Evolutionary conservation across 2,113 vertebrate genomes (phyloP).

Genomic region (Gobiocypris rarus): DNA sequence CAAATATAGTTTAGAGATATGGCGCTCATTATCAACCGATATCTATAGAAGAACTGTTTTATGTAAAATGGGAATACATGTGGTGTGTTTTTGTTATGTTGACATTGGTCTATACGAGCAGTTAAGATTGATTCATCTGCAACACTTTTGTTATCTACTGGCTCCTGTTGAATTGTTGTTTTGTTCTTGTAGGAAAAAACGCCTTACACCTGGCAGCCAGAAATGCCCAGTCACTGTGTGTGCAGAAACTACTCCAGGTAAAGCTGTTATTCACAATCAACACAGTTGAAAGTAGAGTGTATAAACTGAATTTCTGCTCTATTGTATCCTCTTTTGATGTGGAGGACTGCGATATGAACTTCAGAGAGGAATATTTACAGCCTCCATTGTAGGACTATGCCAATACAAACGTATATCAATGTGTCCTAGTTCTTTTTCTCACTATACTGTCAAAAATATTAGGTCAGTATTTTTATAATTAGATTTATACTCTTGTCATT

Average conservation of each 20-base stretch:
- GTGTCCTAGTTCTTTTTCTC: background rate
- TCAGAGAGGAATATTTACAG: background rate
- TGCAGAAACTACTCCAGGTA: conserved; percentile 98
- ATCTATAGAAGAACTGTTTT: background rate
- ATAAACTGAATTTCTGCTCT: background rate
- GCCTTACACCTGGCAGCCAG: conserved; percentile 91
- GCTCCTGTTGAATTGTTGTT: conserved; percentile 19
- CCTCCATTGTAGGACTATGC: background rate
- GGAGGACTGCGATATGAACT: background rate
- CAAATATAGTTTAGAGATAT: too few species aligned
- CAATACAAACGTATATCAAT: background rate
- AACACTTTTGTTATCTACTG: background rate
- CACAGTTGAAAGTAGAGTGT: background rate
- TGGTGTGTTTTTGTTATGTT: background rate
- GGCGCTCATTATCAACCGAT: background rate
- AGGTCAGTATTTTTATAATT: background rate
- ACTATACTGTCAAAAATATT: background rate
- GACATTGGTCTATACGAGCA: background rate
- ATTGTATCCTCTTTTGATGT: background rate
- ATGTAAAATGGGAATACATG: background rate
- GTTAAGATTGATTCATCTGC: background rate
- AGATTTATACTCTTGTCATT: background rate
- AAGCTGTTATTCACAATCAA: background rate
- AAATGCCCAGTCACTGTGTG: conserved; percentile 88
- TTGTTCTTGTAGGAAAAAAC: conserved; percentile 83